Conservation (phyloP, 2,797 vertebrate species). For the Anas acuta region DNA sequence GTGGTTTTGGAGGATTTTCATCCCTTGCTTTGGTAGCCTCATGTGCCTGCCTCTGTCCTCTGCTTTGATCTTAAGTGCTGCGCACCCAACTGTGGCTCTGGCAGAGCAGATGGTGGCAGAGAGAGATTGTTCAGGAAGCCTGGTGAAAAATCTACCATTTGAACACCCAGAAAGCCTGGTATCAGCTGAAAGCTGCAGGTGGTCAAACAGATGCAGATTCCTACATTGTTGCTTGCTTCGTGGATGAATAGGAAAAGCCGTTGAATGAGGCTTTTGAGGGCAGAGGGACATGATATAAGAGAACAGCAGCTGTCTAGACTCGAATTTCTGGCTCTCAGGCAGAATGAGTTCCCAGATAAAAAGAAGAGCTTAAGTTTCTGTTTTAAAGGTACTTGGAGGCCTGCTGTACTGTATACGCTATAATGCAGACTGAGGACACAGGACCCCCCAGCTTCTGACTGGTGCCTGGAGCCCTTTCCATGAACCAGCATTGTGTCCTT, state of each 20-base stretch:
- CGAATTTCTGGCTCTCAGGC: background rate
- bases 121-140: background rate
- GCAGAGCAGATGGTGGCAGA: background rate
- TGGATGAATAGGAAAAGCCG: background rate
- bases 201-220: background rate
- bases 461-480: background rate
- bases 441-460: accelerated
- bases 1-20: background rate
- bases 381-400: background rate
- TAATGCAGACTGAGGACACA: background rate
- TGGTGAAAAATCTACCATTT: background rate
- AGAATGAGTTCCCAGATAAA: background rate
- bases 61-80: background rate
- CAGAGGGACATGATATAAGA: background rate
- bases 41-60: background rate
- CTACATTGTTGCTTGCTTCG: background rate
- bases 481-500: no score
- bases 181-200: background rate
- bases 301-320: background rate
- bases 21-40: background rate
- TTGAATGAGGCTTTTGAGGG: background rate
- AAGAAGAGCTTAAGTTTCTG: background rate
- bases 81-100: accelerated
- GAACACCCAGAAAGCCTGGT: no score
- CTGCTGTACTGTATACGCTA: background rate